phyloP scores from a whole-genome alignment of 1,140 invertebrate species.

The Campoletis sonorensis region DNA sequence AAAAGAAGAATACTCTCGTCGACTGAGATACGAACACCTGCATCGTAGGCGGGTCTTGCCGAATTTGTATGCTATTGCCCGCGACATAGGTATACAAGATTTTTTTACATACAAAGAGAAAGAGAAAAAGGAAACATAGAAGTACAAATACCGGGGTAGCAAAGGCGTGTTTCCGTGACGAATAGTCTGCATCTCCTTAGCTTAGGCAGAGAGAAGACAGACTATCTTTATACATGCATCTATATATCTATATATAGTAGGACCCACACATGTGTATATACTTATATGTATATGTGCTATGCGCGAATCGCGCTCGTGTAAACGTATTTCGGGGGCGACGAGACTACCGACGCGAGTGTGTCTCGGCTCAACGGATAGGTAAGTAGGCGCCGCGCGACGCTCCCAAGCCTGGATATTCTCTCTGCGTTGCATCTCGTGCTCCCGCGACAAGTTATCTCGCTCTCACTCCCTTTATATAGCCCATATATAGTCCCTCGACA shows the following conservation, averaged over 20 bases:
- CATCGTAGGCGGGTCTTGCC: constrained; percentile 19
- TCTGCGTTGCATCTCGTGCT: constrained; percentile 47
- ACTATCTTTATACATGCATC: background rate
- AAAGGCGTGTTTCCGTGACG: constrained; percentile 46
- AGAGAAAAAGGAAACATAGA: background rate
- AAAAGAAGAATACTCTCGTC: constrained; percentile 31
- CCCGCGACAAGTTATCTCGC: constrained; percentile 24
- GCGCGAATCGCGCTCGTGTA: constrained; percentile 48
- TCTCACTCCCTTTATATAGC: constrained; percentile 11
- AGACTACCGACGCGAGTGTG: constrained; percentile 51
- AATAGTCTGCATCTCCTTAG: constrained; percentile 43
- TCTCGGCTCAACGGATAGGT: constrained; percentile 60
- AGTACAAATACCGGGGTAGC: constrained; percentile 38
- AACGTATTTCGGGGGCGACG: constrained; percentile 56
- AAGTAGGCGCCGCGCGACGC: constrained; percentile 52
- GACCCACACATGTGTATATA: too few relatives aligned
- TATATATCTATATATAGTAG: too few relatives aligned
- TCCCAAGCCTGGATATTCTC: constrained; percentile 56
- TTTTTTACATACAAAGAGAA: constrained; percentile 28
- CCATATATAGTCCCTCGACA: background rate
- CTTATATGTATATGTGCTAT: background rate
- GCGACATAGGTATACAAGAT: constrained; percentile 37
- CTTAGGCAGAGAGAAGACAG: constrained; percentile 20
- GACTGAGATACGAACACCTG: constrained; percentile 33
- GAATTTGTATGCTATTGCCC: constrained; percentile 44